Conservation (phyloP, 1,140 invertebrate genomes). For the Caenorhabditis brenneri region DNA sequence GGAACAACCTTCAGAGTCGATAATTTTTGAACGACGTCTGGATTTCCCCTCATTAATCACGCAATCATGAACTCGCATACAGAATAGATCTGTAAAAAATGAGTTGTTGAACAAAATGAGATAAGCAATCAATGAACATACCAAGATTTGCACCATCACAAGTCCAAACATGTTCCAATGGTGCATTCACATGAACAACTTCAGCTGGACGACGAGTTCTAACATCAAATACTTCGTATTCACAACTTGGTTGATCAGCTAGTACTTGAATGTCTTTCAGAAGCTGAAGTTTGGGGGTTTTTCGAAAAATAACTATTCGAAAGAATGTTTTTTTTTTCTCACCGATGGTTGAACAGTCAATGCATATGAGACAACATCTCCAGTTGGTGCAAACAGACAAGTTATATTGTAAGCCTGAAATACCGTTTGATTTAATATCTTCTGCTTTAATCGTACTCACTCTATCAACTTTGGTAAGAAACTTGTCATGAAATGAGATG, state of each 20-base stretch:
- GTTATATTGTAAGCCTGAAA: conserved; percentile 63
- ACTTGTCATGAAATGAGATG: conserved; percentile 68
- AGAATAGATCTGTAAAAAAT: conserved; percentile 67
- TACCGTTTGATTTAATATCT: too few species aligned
- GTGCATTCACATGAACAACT: conserved; percentile 66
- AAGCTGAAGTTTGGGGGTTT: conserved; percentile 46
- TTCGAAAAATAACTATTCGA: background rate
- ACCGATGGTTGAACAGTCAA: conserved; percentile 60
- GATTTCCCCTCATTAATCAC: background rate
- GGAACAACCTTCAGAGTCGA: conserved; percentile 60
- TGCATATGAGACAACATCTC: conserved; percentile 70
- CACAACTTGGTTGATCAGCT: conserved; percentile 68
- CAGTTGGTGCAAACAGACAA: conserved; percentile 63
- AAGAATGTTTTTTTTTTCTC: background rate
- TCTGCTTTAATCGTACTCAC: too few species aligned
- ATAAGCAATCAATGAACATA: background rate
- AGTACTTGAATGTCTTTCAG: conserved; percentile 66
- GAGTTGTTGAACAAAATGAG: background rate
- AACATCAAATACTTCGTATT: conserved; percentile 64
- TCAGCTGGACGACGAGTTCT: conserved; percentile 60
- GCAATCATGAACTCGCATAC: conserved; percentile 67
- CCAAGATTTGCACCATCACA: conserved; percentile 66
- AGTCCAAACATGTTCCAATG: conserved; percentile 66
- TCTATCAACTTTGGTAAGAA: conserved; percentile 67
- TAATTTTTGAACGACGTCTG: conserved; percentile 25